Conservation (phyloP, 2,797 vertebrate genomes). For the Amblyraja radiata region DNA sequence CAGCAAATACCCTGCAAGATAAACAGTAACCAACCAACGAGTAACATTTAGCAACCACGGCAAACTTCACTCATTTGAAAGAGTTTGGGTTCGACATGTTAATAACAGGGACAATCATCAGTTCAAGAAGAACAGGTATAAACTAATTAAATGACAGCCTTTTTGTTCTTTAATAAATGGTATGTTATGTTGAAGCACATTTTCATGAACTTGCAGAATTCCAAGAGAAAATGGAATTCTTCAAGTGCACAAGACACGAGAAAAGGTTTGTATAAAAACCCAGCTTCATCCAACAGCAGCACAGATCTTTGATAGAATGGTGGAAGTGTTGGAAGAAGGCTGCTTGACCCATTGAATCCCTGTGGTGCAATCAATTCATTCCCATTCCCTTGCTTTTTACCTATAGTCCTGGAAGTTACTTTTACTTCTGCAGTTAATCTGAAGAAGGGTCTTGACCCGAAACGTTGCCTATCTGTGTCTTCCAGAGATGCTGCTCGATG, state of each 20-base stretch:
- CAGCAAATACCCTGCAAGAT: not conserved
- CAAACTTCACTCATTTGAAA: not conserved
- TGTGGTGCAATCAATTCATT: too few species aligned
- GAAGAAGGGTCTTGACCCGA: too few species aligned
- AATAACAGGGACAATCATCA: not conserved
- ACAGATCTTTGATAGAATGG: not conserved
- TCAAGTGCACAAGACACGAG: not conserved
- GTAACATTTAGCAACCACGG: not conserved
- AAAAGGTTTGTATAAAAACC: not conserved
- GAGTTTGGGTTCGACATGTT: not conserved
- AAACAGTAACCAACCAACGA: slow-evolving; percentile 21
- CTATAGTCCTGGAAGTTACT: too few species aligned
- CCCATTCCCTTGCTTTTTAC: too few species aligned
- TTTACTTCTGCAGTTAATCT: too few species aligned
- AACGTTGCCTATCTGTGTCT: too few species aligned
- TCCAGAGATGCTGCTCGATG: too few species aligned
- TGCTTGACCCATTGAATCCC: too few species aligned
- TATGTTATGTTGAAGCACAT: not conserved
- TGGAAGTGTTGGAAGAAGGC: not conserved
- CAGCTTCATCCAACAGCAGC: not conserved
- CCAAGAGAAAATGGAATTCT: not conserved
- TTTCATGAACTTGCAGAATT: not conserved
- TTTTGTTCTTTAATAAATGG: not conserved
- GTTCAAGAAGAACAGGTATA: not conserved
- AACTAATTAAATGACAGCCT: not conserved